Evolutionary conservation across 2,888 invertebrate genomes (phyloP).

Genomic region (Eumerus sabulonum): DNA sequence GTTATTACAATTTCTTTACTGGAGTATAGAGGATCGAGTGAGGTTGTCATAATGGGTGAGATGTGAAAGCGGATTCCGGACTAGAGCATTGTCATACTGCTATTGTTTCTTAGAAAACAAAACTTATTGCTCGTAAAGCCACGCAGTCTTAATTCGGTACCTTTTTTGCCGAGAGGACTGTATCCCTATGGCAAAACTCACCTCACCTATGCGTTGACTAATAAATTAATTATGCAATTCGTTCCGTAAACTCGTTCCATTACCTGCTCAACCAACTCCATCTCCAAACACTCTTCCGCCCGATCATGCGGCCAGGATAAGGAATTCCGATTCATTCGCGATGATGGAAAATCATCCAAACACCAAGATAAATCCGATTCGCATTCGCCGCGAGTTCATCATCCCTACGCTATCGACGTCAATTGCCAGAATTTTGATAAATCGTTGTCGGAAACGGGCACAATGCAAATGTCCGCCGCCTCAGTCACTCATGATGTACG

Average conservation of each 20-base stretch:
- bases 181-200: no score
- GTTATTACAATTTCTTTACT: no score
- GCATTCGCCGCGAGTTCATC: constrained; percentile 11
- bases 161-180: no score
- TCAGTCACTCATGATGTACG: no score
- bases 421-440: constrained; percentile 51
- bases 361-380: constrained; percentile 36
- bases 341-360: constrained; percentile 20
- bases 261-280: background rate
- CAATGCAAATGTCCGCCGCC: constrained; percentile 47
- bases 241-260: constrained; percentile 19
- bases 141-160: no score
- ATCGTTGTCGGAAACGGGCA: constrained; percentile 57
- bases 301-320: background rate
- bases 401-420: constrained; percentile 1
- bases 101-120: no score
- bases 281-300: background rate
- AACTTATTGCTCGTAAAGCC: no score
- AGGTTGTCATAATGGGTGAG: no score
- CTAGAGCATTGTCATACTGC: no score
- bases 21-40: no score
- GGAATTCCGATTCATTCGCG: constrained; percentile 9
- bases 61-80: no score
- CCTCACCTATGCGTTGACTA: constrained; percentile 31
- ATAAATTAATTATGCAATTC: constrained; percentile 58